Evolutionary conservation across 2,888 invertebrate genomes (phyloP).

Genomic region (Apamea sordens): DNA sequence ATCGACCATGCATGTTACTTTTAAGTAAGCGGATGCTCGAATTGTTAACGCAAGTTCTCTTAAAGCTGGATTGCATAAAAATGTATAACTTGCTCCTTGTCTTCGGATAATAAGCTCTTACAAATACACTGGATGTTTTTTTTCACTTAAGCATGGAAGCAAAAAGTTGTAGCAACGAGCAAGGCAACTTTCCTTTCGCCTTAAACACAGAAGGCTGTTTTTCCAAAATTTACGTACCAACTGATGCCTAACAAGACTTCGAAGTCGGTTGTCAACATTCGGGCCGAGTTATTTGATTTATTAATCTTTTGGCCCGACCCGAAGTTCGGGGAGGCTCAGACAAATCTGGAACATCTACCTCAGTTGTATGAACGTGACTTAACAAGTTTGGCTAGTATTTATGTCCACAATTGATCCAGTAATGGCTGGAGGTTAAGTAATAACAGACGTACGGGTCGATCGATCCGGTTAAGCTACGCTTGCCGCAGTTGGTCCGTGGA

Average conservation of each 20-base stretch:
- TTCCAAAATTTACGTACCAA: conserved; percentile 51
- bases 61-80: background rate
- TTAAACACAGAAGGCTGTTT: conserved; percentile 42
- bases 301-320: conserved; percentile 41
- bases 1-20: background rate
- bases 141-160: background rate
- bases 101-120: background rate
- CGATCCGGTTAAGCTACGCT: too few relatives aligned
- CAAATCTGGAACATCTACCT: conserved; percentile 27
- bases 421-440: too few relatives aligned
- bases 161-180: conserved; percentile 2
- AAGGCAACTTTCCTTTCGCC: conserved; percentile 20
- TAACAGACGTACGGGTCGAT: too few relatives aligned
- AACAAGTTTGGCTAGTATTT: conserved; percentile 40
- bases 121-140: conserved; percentile 14
- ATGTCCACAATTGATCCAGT: background rate
- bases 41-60: background rate
- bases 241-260: conserved; percentile 35
- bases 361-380: conserved; percentile 17
- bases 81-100: background rate
- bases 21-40: too few relatives aligned
- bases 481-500: too few relatives aligned
- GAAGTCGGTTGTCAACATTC: conserved; percentile 36
- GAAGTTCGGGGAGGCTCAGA: conserved; percentile 26
- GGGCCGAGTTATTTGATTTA: conserved; percentile 55